phyloP scores from a whole-genome alignment of 2,797 vertebrate species.

The Aplochiton taeniatus region DNA sequence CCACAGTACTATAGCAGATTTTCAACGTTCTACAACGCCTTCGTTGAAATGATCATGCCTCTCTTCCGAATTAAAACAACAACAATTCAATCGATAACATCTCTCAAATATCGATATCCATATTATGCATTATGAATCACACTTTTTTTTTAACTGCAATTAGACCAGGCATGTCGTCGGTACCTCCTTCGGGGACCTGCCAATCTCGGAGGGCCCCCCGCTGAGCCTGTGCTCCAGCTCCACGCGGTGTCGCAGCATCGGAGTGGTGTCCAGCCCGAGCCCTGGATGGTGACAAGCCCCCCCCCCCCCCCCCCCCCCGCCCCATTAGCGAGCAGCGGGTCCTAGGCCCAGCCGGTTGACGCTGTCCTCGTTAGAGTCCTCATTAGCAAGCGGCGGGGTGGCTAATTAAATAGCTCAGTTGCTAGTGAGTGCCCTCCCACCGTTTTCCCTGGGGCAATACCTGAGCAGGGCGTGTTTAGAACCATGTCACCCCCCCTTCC shows the following conservation, averaged over 20 bases:
- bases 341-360: slow-evolving; percentile 4
- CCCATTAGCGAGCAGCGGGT: slow-evolving; percentile 41
- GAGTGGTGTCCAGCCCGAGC: slow-evolving; percentile 16
- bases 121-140: slow-evolving; percentile 14
- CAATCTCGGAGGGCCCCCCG: slow-evolving; percentile 24
- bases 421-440: slow-evolving; percentile 29
- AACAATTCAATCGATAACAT: slow-evolving; percentile 1
- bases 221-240: slow-evolving; percentile 13
- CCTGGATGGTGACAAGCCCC: slow-evolving; percentile 16
- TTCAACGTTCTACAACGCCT: too few species aligned
- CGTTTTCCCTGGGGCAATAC: slow-evolving; percentile 30
- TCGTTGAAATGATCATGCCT: too few species aligned
- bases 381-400: slow-evolving; percentile 50
- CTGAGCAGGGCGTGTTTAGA: slow-evolving; percentile 15
- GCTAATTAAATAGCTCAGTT: slow-evolving; percentile 51
- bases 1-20: too few species aligned
- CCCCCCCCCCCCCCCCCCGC: background rate
- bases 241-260: background rate
- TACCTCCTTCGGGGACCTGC: background rate
- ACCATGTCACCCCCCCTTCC: too few species aligned
- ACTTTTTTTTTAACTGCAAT: slow-evolving; percentile 28
- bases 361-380: slow-evolving; percentile 47
- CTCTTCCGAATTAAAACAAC: too few species aligned
- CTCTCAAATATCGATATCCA: background rate
- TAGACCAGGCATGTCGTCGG: slow-evolving; percentile 20